Evolutionary conservation across 2,888 invertebrate genomes (phyloP), one percentile per base, ranked within the genome.

Genomic region (Ormyrus pomaceus): DNA sequence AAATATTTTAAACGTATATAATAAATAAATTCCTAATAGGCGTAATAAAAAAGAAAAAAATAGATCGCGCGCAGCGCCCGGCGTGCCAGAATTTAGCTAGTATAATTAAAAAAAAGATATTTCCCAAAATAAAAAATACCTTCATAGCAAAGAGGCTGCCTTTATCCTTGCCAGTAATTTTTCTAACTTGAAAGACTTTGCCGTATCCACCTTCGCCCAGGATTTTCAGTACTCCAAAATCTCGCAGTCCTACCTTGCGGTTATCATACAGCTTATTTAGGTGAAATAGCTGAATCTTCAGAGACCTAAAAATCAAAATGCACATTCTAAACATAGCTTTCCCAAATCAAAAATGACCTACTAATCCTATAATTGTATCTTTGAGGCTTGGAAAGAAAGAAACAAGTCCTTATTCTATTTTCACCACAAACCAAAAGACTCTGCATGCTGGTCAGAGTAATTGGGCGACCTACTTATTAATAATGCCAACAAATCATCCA

Each of bases 151-250:
- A 99, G 88, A 99, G 96, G 87, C 96, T 95, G 82, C 97, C 96
- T 76, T 94, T 93, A 93, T 99, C 98, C 87, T 95, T 93, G 19
- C 99, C 99, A 82, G 95, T 96, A 80, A 96, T 94, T 93, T 99
- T 99, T 82, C 97, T 94, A 51, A 97, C 96, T 93, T 97, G 97
- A 90, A 97, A 97, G 53, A 99, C 99, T 93, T 99, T 99, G 87
- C 99, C 99, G 93, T 99, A 99, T 82, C 99, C 99, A 84, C 99
- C 99, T 92, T 99, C 99, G 48, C 99, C 99, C 79, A 99, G 93
- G 87, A 97, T 98, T 92, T 98, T 98, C 82, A 98, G 94, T 79
- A 99, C 92, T 91, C 99, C 97, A 92, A 99, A 99, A 92, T 99
- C 99, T 91, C 97, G 95, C 51, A 98, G 97, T 13, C 98, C 97